Conservation (phyloP, 2,113 vertebrate genomes). For the Chaetodon trifascialis region DNA sequence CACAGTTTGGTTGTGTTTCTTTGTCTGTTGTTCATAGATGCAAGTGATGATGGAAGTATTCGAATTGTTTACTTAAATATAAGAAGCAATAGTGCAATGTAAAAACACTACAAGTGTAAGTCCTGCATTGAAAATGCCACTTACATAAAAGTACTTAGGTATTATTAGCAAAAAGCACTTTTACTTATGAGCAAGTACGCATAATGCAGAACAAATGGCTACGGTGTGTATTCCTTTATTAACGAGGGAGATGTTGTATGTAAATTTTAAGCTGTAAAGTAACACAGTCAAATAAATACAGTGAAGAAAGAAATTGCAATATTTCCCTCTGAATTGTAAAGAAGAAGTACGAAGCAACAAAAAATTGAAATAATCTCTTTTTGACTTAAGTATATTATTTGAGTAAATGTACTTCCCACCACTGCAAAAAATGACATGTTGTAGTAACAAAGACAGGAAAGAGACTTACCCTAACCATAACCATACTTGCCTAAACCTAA, state of each 20-base stretch:
- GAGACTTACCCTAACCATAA: too few species aligned
- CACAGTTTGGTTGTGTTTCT: not conserved
- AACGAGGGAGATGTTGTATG: not conserved
- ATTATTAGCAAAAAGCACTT: not conserved
- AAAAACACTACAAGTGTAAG: not conserved
- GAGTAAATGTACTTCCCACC: not conserved
- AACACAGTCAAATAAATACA: not conserved
- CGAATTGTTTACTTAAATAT: not conserved
- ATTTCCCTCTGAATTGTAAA: not conserved
- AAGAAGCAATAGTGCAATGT: too few species aligned
- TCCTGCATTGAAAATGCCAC: not conserved
- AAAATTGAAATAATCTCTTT: too few species aligned
- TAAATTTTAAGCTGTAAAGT: not conserved
- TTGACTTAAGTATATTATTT: not conserved
- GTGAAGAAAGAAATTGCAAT: not conserved
- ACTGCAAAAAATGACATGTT: not conserved
- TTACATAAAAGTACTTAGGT: not conserved
- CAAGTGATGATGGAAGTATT: not conserved
- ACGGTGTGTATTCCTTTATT: not conserved
- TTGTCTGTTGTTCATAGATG: not conserved
- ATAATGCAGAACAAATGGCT: not conserved
- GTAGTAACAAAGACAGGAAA: not conserved
- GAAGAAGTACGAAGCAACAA: not conserved
- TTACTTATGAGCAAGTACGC: not conserved
- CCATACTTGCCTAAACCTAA: too few species aligned